phyloP scores from a whole-genome alignment of 2,888 invertebrate species.

The Tetragonula carbonaria region DNA sequence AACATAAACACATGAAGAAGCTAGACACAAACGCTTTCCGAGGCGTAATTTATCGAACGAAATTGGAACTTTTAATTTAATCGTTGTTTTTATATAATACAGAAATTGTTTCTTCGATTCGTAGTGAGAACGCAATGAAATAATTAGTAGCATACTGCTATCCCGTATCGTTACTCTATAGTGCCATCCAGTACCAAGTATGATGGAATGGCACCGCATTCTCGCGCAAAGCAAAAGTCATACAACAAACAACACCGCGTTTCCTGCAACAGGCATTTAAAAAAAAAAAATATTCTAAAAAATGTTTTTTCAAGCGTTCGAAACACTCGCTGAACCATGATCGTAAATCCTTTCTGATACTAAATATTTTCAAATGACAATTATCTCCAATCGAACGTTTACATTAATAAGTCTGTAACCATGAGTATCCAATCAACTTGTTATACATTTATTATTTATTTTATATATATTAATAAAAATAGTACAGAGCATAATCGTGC shows the following conservation, averaged over 20 bases:
- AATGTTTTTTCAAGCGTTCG: background rate
- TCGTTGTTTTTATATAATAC: too few species aligned
- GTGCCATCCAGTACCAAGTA: conserved; percentile 40
- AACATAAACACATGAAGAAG: background rate
- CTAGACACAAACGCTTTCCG: background rate
- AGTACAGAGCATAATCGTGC: too few species aligned
- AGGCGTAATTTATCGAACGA: background rate
- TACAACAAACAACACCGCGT: conserved; percentile 19
- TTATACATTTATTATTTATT: background rate
- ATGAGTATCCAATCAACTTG: background rate
- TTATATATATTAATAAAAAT: too few species aligned
- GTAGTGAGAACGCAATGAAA: background rate
- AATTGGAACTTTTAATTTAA: background rate
- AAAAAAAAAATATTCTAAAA: background rate
- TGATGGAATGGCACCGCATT: conserved; percentile 27
- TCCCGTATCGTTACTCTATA: conserved; percentile 23
- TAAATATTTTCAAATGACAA: background rate
- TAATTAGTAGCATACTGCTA: conserved; percentile 10
- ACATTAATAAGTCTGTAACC: background rate
- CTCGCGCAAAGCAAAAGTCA: conserved; percentile 47
- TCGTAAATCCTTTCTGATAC: background rate
- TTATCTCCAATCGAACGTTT: background rate
- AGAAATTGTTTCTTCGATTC: too few species aligned
- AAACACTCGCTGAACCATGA: background rate
- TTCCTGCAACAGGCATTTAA: background rate